phyloP scores from a whole-genome alignment of 2,888 invertebrate species.

The Cryptosula pallasiana region DNA sequence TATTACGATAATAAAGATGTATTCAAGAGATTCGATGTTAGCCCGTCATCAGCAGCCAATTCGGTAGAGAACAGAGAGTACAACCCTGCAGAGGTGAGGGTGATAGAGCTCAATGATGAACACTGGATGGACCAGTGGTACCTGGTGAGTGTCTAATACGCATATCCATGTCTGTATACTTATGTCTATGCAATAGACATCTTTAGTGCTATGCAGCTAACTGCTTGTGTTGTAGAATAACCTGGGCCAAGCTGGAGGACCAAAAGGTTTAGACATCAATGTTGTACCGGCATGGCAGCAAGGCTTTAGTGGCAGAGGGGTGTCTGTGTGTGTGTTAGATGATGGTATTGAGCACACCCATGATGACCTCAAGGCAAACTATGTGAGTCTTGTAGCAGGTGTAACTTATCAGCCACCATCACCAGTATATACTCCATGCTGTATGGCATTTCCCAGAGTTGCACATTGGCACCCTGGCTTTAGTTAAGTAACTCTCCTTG shows the following conservation, averaged over 20 bases:
- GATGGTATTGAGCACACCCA: constrained; percentile 54
- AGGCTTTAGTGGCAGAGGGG: constrained; percentile 49
- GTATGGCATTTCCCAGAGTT: neutral
- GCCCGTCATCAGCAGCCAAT: neutral
- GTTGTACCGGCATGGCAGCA: constrained; percentile 49
- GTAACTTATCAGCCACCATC: neutral
- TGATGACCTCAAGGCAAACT: constrained; percentile 50
- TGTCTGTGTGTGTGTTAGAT: constrained; percentile 50
- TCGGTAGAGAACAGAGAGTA: constrained; percentile 1
- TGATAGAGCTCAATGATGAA: constrained; percentile 38
- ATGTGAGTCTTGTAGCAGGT: no score
- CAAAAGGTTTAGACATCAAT: constrained; percentile 44
- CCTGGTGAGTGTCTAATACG: constrained; percentile 43
- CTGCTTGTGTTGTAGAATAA: constrained; percentile 37
- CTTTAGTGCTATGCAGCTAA: no score
- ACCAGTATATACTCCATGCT: neutral
- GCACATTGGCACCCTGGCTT: neutral
- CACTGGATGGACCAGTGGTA: constrained; percentile 45
- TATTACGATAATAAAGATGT: constrained; percentile 16
- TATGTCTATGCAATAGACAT: no score
- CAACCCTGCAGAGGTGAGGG: neutral
- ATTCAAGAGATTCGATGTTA: neutral
- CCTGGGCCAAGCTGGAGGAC: constrained; percentile 43
- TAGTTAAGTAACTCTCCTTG: constrained; percentile 10
- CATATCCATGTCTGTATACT: no score